A percentile compares a stretch with the other conserved stretches of the same genome.
Conservation (phyloP, 2,113 vertebrate species). For the Cyrtonyx montezumae region DNA sequence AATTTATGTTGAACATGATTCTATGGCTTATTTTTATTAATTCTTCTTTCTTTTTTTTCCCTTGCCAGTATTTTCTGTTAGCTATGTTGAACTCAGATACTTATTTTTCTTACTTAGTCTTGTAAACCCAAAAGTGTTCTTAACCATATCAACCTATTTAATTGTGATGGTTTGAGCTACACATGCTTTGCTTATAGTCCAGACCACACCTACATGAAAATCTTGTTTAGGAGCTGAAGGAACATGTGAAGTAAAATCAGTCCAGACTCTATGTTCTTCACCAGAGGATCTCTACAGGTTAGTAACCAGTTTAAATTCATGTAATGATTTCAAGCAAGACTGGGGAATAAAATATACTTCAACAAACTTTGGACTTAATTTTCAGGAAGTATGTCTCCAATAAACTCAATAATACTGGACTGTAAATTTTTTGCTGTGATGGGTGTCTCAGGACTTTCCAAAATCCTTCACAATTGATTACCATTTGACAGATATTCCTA, state of each 20-base stretch:
- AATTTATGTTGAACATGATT: neutral
- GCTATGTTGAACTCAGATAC: neutral
- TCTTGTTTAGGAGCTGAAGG: neutral
- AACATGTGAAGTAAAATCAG: neutral
- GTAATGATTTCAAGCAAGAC: neutral
- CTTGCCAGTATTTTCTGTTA: neutral
- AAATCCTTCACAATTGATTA: neutral
- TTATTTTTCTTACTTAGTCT: neutral
- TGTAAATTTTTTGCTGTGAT: neutral
- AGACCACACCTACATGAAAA: neutral
- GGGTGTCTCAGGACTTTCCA: neutral
- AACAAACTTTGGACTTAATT: neutral
- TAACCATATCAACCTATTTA: too few relatives aligned
- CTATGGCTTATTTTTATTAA: neutral
- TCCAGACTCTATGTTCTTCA: neutral
- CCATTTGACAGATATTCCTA: neutral
- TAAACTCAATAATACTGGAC: fast-evolving
- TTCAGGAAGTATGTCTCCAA: neutral
- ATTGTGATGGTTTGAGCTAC: neutral
- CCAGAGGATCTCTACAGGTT: neutral
- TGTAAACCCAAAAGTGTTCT: neutral
- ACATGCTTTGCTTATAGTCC: neutral
- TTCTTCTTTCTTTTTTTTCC: neutral
- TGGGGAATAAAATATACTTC: neutral
- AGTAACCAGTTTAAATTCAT: neutral